Evolutionary conservation across 92 coral and sea anemone genomes (phyloP).

Genomic region (Zoanthus sansibaricus): DNA sequence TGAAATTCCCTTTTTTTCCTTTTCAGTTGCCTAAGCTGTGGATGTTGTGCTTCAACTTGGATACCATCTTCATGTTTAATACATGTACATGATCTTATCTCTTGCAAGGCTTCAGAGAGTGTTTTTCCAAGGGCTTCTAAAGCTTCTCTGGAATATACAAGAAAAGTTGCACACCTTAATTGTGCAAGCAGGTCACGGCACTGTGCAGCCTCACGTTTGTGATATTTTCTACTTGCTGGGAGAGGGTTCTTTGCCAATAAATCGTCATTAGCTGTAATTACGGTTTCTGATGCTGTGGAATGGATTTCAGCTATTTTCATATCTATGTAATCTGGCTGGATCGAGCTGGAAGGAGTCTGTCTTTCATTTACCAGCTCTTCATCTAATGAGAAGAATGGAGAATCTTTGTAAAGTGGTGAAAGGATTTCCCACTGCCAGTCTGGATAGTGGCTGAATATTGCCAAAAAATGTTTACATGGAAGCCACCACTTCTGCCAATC

Average conservation of each 20-base stretch:
- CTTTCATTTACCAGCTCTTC: constrained; percentile 21
- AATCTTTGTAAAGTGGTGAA: constrained; percentile 34
- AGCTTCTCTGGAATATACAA: constrained; percentile 44
- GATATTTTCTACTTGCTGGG: background rate
- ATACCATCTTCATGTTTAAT: constrained; percentile 31
- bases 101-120: constrained; percentile 11
- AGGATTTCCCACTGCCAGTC: constrained; percentile 2
- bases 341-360: constrained; percentile 16
- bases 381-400: constrained; percentile 55
- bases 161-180: constrained; percentile 39
- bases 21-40: constrained; percentile 7
- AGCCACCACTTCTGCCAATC: constrained; percentile 47
- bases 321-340: constrained; percentile 29
- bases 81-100: constrained; percentile 16
- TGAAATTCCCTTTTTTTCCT: constrained; percentile 13
- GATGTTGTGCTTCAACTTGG: constrained; percentile 22
- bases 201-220: constrained; percentile 30
- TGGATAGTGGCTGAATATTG: constrained; percentile 48
- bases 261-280: background rate
- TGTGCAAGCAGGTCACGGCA: no score
- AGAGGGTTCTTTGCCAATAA: background rate
- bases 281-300: no score
- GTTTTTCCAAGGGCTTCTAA: background rate
- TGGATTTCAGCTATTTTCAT: no score
- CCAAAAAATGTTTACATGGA: constrained; percentile 66